These are phyloP conservation scores for Petaurus breviceps DNA, from an alignment of 2,113 vertebrate species.

Conservation along the genomic window DNA sequence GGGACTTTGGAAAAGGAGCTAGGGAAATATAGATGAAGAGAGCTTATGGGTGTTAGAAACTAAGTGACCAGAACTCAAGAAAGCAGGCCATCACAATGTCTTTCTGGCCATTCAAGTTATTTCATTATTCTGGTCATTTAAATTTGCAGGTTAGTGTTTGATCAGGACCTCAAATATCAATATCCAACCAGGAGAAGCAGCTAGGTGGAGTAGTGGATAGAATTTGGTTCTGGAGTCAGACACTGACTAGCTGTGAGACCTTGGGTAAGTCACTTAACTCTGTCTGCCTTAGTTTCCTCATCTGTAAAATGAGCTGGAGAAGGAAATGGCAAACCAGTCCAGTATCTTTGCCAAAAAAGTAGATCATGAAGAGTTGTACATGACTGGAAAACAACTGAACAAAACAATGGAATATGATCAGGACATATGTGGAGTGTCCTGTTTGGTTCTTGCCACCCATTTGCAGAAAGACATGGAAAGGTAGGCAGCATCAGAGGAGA, in stretches of 20 bases:
- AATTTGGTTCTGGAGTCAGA: not conserved
- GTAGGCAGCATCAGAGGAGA: not conserved
- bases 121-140: not conserved
- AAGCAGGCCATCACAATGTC: not conserved
- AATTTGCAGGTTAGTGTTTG: not conserved
- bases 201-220: not conserved
- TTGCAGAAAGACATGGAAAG: not conserved
- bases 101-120: not conserved
- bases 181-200: not conserved
- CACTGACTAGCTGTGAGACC: not conserved
- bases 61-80: not conserved
- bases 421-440: not conserved
- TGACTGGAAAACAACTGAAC: not conserved
- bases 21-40: not conserved
- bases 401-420: not conserved
- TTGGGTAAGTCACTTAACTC: not conserved
- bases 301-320: not conserved
- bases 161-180: not conserved
- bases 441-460: not conserved
- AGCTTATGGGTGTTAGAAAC: not conserved
- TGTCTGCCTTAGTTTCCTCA: not conserved
- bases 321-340: not conserved
- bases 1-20: not conserved
- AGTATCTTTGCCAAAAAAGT: not conserved
- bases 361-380: not conserved